Conservation (phyloP, 2,113 vertebrate genomes). For the Piaya cayana region DNA sequence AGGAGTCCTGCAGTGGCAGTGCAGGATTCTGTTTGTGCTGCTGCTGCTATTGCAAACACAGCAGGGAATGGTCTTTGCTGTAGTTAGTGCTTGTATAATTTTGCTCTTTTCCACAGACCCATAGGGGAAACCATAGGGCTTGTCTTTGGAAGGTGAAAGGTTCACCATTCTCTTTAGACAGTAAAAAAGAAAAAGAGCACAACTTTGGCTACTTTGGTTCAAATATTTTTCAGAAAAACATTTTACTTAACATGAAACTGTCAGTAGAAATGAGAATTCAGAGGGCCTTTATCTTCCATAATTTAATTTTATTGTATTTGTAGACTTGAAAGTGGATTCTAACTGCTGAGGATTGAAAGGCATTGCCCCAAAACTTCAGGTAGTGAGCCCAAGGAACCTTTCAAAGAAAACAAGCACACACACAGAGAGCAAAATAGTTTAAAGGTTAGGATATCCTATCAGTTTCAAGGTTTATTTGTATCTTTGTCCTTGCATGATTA, state of each 20-base stretch:
- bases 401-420: conserved; percentile 33
- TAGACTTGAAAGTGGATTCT: conserved; percentile 51
- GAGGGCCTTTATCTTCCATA: not conserved
- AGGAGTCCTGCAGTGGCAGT: not conserved
- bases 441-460: conserved; percentile 43
- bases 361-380: conserved; percentile 63
- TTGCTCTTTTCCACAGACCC: not conserved
- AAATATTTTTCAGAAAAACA: not conserved
- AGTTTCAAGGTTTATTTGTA: conserved; percentile 33
- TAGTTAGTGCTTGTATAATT: not conserved
- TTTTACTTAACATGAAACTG: not conserved
- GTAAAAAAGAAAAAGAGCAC: not conserved
- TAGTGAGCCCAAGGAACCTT: conserved; percentile 41
- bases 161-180: not conserved
- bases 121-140: not conserved
- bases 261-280: not conserved
- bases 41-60: not conserved
- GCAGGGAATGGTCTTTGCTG: not conserved
- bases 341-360: conserved; percentile 49
- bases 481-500: not conserved
- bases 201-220: not conserved
- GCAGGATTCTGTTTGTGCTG: not conserved
- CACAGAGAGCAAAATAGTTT: conserved; percentile 40
- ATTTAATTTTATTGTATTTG: conserved; percentile 40
- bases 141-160: not conserved